Base-by-base conservation (phyloP, 2,888 invertebrate genomes). In the Tribolium freemani region DNA sequence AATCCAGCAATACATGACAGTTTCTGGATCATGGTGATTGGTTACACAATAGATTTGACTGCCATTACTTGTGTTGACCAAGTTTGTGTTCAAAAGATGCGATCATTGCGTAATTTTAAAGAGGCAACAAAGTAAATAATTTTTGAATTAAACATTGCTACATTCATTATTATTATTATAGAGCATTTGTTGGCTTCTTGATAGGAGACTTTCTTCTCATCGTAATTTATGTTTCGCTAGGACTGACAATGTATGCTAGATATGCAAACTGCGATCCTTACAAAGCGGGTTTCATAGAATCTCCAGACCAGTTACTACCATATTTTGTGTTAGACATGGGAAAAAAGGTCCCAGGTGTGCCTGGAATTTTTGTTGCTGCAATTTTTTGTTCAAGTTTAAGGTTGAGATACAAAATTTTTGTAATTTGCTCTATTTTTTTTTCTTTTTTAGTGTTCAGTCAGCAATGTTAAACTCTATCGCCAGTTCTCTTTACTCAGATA, bases 331-430 rank as follows among this genome's bases (percentile, higher is more conserved):
- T 93, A 88, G 91, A 92, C 77, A 87, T 92, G n/a, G 89, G 93
- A 0, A 86, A 88, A 1, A 86, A 89, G 82, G 88, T 92, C 79
- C 91, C 92, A n/a, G 93, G 94, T 0, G 87, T 94, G 93, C 2
- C 92, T 93, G 26, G 91, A 93, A 16, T 38, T 38, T 38, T 38
- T 8, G 8, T n/a, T 38, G 5, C 38, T 38, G 5, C 38, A 38
- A 88, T 93, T 48, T 93, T 94, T 77, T 92, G 92, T 80, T 93
- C 93, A 0, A 92, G 92, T 0, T 88, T 94, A 21, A 91, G 92
- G 26, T 26, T 1, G 2, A 20, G 4, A 3, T 31, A 3, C 30
- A 4, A 21, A 11, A 31, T 31, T 2, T 16, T 3, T 11, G 30
- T 10, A 8, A 2, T 26, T 26, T 56, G 9, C 30, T 6, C 20